phyloP scores from a whole-genome alignment of 2,113 vertebrate genomes.

The Mixornis gularis region DNA sequence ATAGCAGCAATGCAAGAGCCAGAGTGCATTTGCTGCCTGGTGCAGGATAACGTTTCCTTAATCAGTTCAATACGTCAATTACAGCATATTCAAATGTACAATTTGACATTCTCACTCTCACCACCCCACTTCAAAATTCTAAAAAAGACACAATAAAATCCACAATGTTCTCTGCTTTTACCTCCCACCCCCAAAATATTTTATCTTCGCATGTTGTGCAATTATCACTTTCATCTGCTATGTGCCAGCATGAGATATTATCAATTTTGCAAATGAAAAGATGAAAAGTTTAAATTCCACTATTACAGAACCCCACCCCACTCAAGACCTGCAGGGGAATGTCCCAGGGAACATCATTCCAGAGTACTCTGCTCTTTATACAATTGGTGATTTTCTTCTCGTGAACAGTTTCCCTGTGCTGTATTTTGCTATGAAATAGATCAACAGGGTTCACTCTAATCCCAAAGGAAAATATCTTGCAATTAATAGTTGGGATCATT shows the following conservation, averaged over 20 bases:
- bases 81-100: background rate
- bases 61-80: background rate
- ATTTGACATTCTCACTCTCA: background rate
- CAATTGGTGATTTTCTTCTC: background rate
- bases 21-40: background rate
- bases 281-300: background rate
- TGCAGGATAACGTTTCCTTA: background rate
- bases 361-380: background rate
- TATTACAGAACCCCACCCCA: background rate
- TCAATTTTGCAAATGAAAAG: background rate
- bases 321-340: background rate
- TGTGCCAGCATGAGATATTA: background rate
- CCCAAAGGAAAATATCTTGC: background rate
- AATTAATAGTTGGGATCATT: background rate
- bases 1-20: background rate
- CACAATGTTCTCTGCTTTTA: background rate
- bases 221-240: background rate
- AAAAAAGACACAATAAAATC: background rate
- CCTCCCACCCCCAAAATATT: background rate
- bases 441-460: background rate
- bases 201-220: background rate
- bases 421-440: background rate
- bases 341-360: background rate
- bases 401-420: background rate
- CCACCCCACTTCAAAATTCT: background rate